Conservation (phyloP, 37 sponge, comb jelly and placozoan species). For the Halichondria panicea region DNA sequence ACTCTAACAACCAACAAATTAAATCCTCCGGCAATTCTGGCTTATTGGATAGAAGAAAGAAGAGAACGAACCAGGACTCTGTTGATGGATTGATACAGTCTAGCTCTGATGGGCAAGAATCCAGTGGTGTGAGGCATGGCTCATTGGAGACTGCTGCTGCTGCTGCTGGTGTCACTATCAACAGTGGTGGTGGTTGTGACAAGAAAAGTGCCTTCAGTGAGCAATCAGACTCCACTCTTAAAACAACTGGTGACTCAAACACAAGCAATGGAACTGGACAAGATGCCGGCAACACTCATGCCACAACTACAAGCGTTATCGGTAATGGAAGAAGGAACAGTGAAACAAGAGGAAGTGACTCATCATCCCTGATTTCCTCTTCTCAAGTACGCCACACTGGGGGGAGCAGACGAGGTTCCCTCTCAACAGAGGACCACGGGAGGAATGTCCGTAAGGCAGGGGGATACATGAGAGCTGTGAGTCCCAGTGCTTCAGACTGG, state of each 20-base stretch:
- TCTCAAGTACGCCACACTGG: not conserved
- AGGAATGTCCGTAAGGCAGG: constrained; percentile 19
- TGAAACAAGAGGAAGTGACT: not conserved
- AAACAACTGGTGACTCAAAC: not conserved
- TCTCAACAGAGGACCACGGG: constrained; percentile 15
- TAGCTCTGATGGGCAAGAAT: no score
- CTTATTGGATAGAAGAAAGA: no score
- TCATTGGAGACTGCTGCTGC: not conserved
- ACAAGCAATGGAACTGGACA: not conserved
- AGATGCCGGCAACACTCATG: not conserved
- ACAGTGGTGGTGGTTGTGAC: constrained; percentile 2
- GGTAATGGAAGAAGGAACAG: not conserved
- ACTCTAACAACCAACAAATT: not conserved
- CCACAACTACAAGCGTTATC: not conserved
- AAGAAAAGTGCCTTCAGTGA: not conserved
- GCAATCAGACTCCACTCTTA: not conserved
- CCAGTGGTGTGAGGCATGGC: no score
- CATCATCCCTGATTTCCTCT: not conserved
- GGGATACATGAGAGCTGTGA: constrained; percentile 61
- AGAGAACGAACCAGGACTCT: no score
- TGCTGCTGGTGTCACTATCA: not conserved
- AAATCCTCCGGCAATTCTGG: no score
- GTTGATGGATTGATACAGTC: no score
- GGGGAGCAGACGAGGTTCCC: not conserved
- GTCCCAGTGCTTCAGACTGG: constrained; percentile 68